Base-by-base conservation (phyloP, 2,113 vertebrate species). In the Pseudopipra pipra region DNA sequence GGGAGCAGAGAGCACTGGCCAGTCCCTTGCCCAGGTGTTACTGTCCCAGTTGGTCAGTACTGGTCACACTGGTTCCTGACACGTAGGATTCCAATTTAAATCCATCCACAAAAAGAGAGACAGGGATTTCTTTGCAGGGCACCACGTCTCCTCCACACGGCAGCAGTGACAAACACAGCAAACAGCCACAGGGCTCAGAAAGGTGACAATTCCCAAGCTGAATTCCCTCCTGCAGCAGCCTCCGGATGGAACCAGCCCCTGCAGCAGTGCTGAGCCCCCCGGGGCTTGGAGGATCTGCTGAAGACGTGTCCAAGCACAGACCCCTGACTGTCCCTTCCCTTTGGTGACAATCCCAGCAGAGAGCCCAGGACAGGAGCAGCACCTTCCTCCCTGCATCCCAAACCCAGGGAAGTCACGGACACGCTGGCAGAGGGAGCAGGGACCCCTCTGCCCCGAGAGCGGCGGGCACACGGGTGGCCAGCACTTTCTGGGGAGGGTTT, bases 391-490 rank as follows among this genome's bases (percentile, higher is more conserved):
- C 73, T 0, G 0, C 16, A 3, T 30, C 75, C 11, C 49, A 7
- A 70, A 1, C 52, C 59, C 52, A 1, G 0, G 11, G n/a, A 4
- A 9, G 4, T 5, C 74, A 3, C 35, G 0, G 3, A 7, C 6
- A 5, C 0, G 1, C 51, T 1, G 5, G 15, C 70, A 12, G 37
- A 3, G 6, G 2, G 5, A 9, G 11, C 22, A 0, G 66, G 2
- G 11, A 55, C 25, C 7, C 0, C 68, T 27, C 44, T 59, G 70
- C 70, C 82, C 19, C 3, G n/a, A 8, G 35, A 52, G 46, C 63
- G 5, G 28, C 2, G 2, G 31, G 39, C 41, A n/a, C 41, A 0
- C 37, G 33, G 49, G 46, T 4, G 41, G 33, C 15, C 61, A 8
- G 4, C 23, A 0, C 17, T 30, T 18, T 7, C 6, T 4, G 1